Percentiles rank a stretch among this genome's conserved stretches.
These are phyloP conservation scores for Agrochola lota DNA, from an alignment of 2,888 invertebrate genomes.

Conservation along the genomic window DNA sequence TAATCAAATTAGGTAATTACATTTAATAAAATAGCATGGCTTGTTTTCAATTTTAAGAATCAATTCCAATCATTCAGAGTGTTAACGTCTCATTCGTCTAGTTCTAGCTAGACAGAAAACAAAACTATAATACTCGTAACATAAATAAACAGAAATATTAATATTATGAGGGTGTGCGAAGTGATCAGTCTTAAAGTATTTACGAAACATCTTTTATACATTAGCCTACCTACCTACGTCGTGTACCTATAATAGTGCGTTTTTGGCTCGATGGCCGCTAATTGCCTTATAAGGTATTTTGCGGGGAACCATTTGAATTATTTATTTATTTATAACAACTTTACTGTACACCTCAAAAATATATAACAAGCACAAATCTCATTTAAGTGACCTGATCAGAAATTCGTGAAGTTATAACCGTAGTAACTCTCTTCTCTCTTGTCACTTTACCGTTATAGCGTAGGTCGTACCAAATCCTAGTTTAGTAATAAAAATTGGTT, in stretches of 20 bases:
- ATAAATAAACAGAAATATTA: not conserved
- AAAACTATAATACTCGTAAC: not conserved
- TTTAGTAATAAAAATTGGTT: not conserved
- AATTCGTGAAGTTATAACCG: not conserved
- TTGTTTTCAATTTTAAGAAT: not conserved
- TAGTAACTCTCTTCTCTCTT: not conserved
- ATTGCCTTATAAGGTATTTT: slow-evolving; percentile 34
- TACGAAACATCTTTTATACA: slow-evolving; percentile 16
- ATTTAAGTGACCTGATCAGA: not conserved
- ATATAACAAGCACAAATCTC: not conserved
- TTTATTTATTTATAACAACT: not conserved
- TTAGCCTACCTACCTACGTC: slow-evolving; percentile 33
- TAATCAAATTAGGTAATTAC: too few relatives aligned
- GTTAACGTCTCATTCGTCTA: not conserved
- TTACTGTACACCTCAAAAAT: not conserved
- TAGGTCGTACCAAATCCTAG: not conserved
- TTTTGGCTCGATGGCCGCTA: slow-evolving; percentile 21
- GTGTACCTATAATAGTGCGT: not conserved
- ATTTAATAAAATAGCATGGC: too few relatives aligned
- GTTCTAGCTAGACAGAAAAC: not conserved
- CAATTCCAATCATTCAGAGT: not conserved
- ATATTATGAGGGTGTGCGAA: not conserved
- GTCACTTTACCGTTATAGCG: not conserved
- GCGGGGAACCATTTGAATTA: slow-evolving; percentile 21
- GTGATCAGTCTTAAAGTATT: slow-evolving; percentile 8